phyloP scores from a whole-genome alignment of 2,888 invertebrate genomes.

The Cryptosula pallasiana region DNA sequence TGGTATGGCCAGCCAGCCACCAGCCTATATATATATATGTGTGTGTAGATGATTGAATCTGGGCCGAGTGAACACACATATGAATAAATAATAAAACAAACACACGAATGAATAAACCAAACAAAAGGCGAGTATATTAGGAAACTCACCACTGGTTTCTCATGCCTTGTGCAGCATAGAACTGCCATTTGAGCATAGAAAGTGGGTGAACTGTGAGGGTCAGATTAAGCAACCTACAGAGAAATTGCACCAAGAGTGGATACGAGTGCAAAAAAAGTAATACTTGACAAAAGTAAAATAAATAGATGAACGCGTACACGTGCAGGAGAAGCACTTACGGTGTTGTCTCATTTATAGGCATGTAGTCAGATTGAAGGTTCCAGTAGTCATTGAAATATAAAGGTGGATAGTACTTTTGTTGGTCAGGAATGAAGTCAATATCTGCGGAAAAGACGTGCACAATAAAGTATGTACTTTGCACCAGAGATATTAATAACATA shows the following conservation, averaged over 20 bases:
- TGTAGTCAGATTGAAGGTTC: conserved; percentile 93
- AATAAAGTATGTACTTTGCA: too few species aligned
- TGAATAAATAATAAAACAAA: too few species aligned
- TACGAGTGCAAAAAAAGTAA: conserved; percentile 17
- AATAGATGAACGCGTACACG: neutral
- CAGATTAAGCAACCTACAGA: conserved; percentile 52
- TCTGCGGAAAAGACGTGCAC: conserved; percentile 55
- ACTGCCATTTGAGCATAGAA: conserved; percentile 94
- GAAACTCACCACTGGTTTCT: conserved; percentile 71
- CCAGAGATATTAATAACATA: too few species aligned
- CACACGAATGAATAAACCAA: too few species aligned
- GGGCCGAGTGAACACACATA: too few species aligned
- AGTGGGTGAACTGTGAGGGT: conserved; percentile 67
- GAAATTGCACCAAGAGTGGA: conserved; percentile 16
- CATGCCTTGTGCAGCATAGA: conserved; percentile 94
- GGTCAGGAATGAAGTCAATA: conserved; percentile 77
- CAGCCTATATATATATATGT: too few species aligned
- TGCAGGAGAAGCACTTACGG: conserved; percentile 54
- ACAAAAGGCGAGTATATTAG: too few species aligned
- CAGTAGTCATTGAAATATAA: conserved; percentile 95
- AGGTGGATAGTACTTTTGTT: conserved; percentile 76
- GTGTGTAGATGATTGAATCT: too few species aligned
- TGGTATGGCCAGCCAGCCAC: too few species aligned
- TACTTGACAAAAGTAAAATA: neutral
- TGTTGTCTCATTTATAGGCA: conserved; percentile 73